A percentile compares a stretch with the other conserved stretches of the same genome.
phyloP scores from a whole-genome alignment of 1,140 invertebrate species.

The Zaprionus nigranus region DNA sequence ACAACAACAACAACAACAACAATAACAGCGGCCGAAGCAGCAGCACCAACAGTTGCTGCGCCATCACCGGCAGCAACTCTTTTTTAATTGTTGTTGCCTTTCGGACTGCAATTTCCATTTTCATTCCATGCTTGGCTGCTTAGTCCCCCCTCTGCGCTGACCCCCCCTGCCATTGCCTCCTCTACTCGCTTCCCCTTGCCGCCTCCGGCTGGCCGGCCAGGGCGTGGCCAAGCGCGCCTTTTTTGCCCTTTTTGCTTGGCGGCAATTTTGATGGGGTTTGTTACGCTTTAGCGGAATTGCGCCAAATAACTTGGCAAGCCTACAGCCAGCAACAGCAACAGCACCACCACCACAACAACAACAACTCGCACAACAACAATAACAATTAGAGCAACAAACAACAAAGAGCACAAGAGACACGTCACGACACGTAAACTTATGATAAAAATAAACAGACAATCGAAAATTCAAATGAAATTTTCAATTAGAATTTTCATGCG shows the following conservation, averaged over 20 bases:
- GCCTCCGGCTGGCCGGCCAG: not conserved
- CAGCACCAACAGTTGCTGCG: conserved; percentile 40
- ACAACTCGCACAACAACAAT: conserved; percentile 15
- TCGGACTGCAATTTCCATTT: conserved; percentile 64
- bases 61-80: conserved; percentile 14
- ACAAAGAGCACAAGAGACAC: conserved; percentile 24
- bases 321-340: conserved; percentile 21
- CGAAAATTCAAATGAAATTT: conserved; percentile 43
- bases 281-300: conserved; percentile 76
- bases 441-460: conserved; percentile 53
- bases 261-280: conserved; percentile 46
- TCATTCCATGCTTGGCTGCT: conserved; percentile 65
- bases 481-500: conserved; percentile 15
- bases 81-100: conserved; percentile 59
- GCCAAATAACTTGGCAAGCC: conserved; percentile 75
- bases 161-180: not conserved
- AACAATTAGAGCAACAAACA: conserved; percentile 11
- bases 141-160: not conserved
- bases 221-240: conserved; percentile 5
- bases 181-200: conserved; percentile 1
- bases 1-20: conserved; percentile 43
- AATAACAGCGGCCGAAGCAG: conserved; percentile 49
- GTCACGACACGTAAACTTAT: conserved; percentile 55
- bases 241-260: conserved; percentile 15
- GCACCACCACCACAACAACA: not conserved